Conservation (phyloP, 1,140 invertebrate genomes). For the Papilio aristodemus region DNA sequence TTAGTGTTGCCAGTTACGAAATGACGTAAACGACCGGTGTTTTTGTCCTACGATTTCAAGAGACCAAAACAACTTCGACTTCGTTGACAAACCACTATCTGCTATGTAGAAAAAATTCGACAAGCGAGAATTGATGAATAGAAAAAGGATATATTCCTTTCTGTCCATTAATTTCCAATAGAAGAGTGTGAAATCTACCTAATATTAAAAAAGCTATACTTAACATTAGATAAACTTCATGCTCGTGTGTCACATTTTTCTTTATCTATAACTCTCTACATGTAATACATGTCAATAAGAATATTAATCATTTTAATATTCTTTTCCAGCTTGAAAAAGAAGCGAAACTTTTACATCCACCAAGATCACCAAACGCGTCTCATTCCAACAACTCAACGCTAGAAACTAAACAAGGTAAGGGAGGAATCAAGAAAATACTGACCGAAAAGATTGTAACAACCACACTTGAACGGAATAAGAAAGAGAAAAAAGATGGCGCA, state of each 20-base stretch:
- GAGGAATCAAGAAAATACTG: conserved; percentile 77
- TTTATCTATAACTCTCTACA: no score
- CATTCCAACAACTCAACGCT: conserved; percentile 78
- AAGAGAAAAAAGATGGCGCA: conserved; percentile 79
- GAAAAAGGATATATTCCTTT: no score
- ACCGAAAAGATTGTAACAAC: conserved; percentile 75
- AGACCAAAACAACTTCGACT: not conserved
- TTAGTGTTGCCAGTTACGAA: conserved; percentile 31
- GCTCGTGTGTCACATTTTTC: no score
- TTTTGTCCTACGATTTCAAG: not conserved
- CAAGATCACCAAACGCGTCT: conserved; percentile 69
- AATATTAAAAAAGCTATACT: no score
- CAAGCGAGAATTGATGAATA: no score
- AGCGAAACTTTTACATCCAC: conserved; percentile 69
- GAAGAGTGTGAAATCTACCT: no score
- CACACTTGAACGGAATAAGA: conserved; percentile 75
- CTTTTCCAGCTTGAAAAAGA: conserved; percentile 77
- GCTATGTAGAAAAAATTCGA: not conserved
- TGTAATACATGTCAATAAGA: conserved; percentile 25
- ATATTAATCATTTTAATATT: conserved; percentile 36
- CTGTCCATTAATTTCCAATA: no score
- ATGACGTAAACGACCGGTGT: conserved; percentile 1
- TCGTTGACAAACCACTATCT: not conserved
- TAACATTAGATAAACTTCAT: no score
- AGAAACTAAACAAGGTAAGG: conserved; percentile 71